A percentile compares a stretch with the other conserved stretches of the same genome.
phyloP scores from a whole-genome alignment of 2,113 vertebrate genomes.

The Colistium nudipinnis region DNA sequence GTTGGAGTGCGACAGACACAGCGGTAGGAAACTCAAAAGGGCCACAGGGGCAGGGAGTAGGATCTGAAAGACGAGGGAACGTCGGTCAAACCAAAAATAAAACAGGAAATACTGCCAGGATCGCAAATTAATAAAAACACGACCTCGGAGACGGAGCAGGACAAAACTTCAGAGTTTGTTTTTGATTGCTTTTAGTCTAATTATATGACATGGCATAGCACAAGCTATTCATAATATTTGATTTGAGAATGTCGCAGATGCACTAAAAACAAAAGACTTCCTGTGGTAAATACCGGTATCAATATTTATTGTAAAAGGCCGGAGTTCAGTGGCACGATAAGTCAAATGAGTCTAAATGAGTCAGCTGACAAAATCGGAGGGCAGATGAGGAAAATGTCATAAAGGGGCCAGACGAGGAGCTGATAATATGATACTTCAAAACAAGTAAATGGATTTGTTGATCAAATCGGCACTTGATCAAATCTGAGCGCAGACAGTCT shows the following conservation, averaged over 20 bases:
- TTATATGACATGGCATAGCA: slow-evolving; percentile 9
- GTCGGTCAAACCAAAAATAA: not conserved
- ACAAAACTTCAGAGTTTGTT: slow-evolving; percentile 3
- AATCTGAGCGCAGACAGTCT: not conserved
- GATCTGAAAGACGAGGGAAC: not conserved
- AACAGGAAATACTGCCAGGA: not conserved
- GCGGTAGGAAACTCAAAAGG: not conserved
- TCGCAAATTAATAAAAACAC: not conserved
- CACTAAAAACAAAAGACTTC: not conserved
- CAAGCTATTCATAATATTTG: slow-evolving; percentile 12
- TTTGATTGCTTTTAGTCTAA: slow-evolving; percentile 15
- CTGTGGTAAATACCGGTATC: slow-evolving; percentile 6
- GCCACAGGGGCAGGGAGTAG: not conserved
- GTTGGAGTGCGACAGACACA: not conserved
- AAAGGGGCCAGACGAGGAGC: not conserved
- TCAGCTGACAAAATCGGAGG: slow-evolving; percentile 24
- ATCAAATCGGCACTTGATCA: not conserved
- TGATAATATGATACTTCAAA: slow-evolving; percentile 10
- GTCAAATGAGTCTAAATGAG: not conserved
- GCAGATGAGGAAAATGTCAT: not conserved
- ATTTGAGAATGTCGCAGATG: slow-evolving; percentile 9
- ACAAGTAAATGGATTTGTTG: slow-evolving; percentile 30
- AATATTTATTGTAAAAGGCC: not conserved
- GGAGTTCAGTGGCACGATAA: not conserved
- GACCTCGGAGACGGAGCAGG: not conserved